Evolutionary conservation across 2,888 invertebrate species (phyloP).

Genomic region (Liopterus haemorrhoidalis): DNA sequence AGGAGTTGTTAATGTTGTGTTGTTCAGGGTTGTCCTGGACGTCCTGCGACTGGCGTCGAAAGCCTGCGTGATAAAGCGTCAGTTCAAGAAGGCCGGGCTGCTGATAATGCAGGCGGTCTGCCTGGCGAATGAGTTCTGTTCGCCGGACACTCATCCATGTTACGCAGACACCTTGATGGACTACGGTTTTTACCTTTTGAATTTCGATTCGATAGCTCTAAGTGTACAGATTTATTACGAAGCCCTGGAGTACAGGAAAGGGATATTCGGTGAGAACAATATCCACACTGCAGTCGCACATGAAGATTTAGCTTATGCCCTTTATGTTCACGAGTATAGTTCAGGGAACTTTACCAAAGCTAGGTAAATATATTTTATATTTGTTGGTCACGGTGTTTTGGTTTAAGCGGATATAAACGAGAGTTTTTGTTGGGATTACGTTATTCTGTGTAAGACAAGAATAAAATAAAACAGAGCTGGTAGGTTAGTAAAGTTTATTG

Average conservation of each 20-base stretch:
- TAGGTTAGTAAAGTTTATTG: no score
- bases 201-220: slow-evolving; percentile 77
- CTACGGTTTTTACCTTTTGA: slow-evolving; percentile 85
- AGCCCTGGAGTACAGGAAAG: slow-evolving; percentile 66
- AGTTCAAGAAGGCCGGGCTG: slow-evolving; percentile 74
- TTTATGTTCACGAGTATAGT: slow-evolving; percentile 88
- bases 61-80: slow-evolving; percentile 82
- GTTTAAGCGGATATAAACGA: no score
- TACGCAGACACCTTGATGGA: slow-evolving; percentile 81
- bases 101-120: slow-evolving; percentile 77
- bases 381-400: no score
- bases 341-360: slow-evolving; percentile 80
- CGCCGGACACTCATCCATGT: slow-evolving; percentile 63
- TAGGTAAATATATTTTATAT: slow-evolving; percentile 49
- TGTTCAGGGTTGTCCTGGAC: slow-evolving; percentile 64
- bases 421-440: no score
- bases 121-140: slow-evolving; percentile 59
- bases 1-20: not conserved
- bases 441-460: no score
- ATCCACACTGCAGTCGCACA: slow-evolving; percentile 84
- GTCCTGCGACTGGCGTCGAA: slow-evolving; percentile 81
- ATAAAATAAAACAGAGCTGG: no score
- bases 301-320: slow-evolving; percentile 89
- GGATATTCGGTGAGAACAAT: slow-evolving; percentile 76
- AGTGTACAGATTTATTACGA: slow-evolving; percentile 77